Evolutionary conservation across 1,140 invertebrate species (phyloP).

Genomic region (Drosophila oshimai): DNA sequence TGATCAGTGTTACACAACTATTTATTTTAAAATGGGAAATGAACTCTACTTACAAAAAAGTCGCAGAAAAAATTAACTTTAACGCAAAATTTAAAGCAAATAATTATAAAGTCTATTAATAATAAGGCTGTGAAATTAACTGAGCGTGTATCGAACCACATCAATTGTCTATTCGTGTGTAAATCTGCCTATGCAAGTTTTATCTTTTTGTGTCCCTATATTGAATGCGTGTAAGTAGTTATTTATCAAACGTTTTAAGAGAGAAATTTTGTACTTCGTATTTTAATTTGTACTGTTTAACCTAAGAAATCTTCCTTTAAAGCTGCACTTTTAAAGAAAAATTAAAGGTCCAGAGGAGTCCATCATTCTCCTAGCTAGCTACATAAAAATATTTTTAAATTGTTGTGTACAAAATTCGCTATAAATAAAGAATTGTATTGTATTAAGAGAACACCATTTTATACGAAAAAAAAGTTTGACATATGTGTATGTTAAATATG

Average conservation of each 20-base stretch:
- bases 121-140: conserved; percentile 67
- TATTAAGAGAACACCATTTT: background rate
- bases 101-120: conserved; percentile 45
- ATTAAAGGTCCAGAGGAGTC: conserved; percentile 21
- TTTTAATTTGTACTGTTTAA: conserved; percentile 37
- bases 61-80: conserved; percentile 6
- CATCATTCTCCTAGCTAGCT: conserved; percentile 30
- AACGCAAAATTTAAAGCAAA: conserved; percentile 10
- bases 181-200: conserved; percentile 27
- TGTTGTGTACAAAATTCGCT: conserved; percentile 41
- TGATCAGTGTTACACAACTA: conserved; percentile 61
- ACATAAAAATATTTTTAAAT: conserved; percentile 30
- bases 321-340: conserved; percentile 16
- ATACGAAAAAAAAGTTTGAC: too few species aligned
- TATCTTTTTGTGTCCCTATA: conserved; percentile 10
- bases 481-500: too few species aligned
- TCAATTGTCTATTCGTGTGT: conserved; percentile 31
- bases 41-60: conserved; percentile 2
- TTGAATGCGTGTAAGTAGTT: conserved; percentile 6
- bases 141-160: conserved; percentile 45
- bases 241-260: conserved; percentile 11
- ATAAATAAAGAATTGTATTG: conserved; percentile 29
- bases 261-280: conserved; percentile 14
- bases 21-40: conserved; percentile 39
- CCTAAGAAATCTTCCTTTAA: conserved; percentile 5